Evolutionary conservation across 1,140 invertebrate genomes (phyloP), one percentile per base, ranked within the genome.

Genomic region (Pogonomyrmex barbatus): DNA sequence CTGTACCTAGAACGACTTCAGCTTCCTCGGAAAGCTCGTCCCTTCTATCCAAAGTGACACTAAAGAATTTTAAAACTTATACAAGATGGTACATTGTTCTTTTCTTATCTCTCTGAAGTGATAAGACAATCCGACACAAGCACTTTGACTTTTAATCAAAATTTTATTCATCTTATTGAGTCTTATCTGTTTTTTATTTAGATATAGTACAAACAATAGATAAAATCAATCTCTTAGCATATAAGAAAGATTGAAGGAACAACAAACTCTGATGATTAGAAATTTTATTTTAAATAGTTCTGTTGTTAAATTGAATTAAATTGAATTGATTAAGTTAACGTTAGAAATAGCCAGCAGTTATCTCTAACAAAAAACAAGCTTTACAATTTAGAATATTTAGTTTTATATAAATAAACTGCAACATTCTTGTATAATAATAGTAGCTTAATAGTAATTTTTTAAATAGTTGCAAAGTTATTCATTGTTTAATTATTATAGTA

Each of bases 11-110:
- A 10, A 60, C 33, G 14, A 73, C 33, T 2, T 47, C 71, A 45
- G 62, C 42, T 47, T 87, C 73, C 68, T 92, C 91, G 6, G 94
- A 95, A 71, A 92, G 91, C 87, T 95, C 91, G 9, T 94, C 93
- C 2, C 86, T 95, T 2, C 56, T 95, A 14, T 92, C 91, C 12
- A 92, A 88, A 91, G 81, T 93, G 14, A 92, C 92, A 0, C 85
- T 91, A 9, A 91, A 63, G 24, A 88, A 88, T 42, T 58, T 85
- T 45, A 60, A 63, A 84, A 24, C 45, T 67, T 73, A 81, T 6
- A 75, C 65, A 71, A 81, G 82, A 58, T 92, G 92, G 93, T 93
- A 93, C 67, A 30, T 58, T 65, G 56, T 65, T 67, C 4, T 84
- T 45, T 81, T 30, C 2, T 75, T 33, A 54, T 79, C 33, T 67